Evolutionary conservation across 1,140 invertebrate species (phyloP), one percentile per base, ranked within the genome.

Genomic region (Stratiolaelaps scimitus): DNA sequence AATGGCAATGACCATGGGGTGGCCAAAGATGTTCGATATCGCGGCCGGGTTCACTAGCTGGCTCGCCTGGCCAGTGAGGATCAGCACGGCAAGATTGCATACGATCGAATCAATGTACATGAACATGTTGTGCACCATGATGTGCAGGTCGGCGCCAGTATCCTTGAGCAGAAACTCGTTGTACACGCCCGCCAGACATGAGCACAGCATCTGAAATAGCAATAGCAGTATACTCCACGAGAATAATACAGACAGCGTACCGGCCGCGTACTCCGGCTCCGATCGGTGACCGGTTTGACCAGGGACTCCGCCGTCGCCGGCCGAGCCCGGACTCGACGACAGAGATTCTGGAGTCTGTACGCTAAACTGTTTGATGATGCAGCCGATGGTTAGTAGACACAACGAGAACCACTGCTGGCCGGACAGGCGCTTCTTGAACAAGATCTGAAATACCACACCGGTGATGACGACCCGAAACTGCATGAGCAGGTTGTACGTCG

Each of bases 51-150:
- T 43, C 30, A 28, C 19, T 46, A 53, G 15, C 46, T 56, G 7
- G 46, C 65, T 26, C 0, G 84, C 69, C 72, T 85, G 80, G 1
- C 83, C 86, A 73, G 84, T 81, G 7, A 83, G 72, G 20, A 81
- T 69, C 53, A 94, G 74, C 17, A 79, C 68, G 20, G 91, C 73
- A 20, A 85, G 72, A 78, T 94, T 96, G 73, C 89, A 93, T 17
- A 95, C 71, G 70, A 95, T 92, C 29, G 91, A 95, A 76, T 96
- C 88, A 13, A 92, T 71, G 74, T 96, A 96, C 89, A 96, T 93
- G 72, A 92, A 96, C 1, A 92, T 82, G 78, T 96, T 97, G 78
- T 96, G 92, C 67, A 94, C 76, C 77, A 90, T 91, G 69, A 96
- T 87, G 74, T 92, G 85, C 0, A 92, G 83, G 69, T 85, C 82